These are phyloP conservation scores for Drosophila suboccidentalis DNA, from an alignment of 2,888 invertebrate species.

Conservation along the genomic window DNA sequence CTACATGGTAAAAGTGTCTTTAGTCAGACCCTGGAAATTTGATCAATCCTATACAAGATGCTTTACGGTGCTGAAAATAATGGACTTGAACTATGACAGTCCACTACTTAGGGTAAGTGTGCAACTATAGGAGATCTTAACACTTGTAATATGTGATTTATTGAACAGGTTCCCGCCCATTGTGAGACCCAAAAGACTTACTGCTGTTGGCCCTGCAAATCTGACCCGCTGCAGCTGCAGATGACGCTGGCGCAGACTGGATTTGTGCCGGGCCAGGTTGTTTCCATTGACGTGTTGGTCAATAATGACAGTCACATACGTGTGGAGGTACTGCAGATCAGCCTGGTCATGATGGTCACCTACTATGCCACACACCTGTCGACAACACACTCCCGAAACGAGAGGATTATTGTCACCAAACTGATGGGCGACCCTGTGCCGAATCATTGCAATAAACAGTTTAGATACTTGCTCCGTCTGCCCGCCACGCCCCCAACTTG, in stretches of 20 bases:
- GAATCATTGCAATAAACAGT: slow-evolving; percentile 70
- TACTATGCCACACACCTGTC: slow-evolving; percentile 54
- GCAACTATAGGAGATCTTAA: fast-evolving
- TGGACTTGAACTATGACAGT: slow-evolving; percentile 88
- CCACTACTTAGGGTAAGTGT: slow-evolving; percentile 61
- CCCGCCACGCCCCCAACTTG: slow-evolving; percentile 84
- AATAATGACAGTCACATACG: slow-evolving; percentile 88
- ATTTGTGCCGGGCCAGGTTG: slow-evolving; percentile 81
- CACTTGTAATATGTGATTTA: no score
- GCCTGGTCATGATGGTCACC: slow-evolving; percentile 75
- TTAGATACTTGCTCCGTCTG: slow-evolving; percentile 70
- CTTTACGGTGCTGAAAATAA: slow-evolving; percentile 91
- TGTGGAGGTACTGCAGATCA: slow-evolving; percentile 81
- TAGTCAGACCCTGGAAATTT: slow-evolving; percentile 94
- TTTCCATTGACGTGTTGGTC: slow-evolving; percentile 85
- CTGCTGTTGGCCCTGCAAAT: slow-evolving; percentile 80
- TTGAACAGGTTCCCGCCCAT: slow-evolving; percentile 68
- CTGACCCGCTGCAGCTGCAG: slow-evolving; percentile 73
- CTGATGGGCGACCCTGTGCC: slow-evolving; percentile 66
- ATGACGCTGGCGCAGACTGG: slow-evolving; percentile 79
- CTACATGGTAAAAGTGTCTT: slow-evolving; percentile 88
- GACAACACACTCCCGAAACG: slow-evolving; percentile 40
- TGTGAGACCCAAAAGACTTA: slow-evolving; percentile 71
- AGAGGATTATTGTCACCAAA: slow-evolving; percentile 69
- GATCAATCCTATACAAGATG: slow-evolving; percentile 89